These are phyloP conservation scores for Hemistola chrysoprasaria DNA, from an alignment of 2,888 invertebrate species.

Conservation along the genomic window DNA sequence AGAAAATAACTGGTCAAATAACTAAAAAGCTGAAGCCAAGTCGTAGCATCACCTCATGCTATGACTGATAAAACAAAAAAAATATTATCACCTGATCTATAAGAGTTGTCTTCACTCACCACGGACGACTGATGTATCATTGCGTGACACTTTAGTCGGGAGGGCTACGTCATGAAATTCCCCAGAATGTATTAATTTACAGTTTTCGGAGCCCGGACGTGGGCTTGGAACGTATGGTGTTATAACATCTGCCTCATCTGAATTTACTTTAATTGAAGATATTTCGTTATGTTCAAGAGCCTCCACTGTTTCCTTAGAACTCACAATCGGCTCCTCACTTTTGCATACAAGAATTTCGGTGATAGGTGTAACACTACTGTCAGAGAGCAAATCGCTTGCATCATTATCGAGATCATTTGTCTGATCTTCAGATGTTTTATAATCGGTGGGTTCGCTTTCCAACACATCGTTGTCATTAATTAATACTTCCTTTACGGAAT, in stretches of 20 bases:
- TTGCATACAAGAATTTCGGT: constrained; percentile 30
- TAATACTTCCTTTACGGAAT: constrained; percentile 58
- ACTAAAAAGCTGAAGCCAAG: constrained; percentile 40
- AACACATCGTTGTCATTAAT: constrained; percentile 34
- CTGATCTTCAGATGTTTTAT: constrained; percentile 19
- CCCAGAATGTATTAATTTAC: constrained; percentile 70
- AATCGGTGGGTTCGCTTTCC: constrained; percentile 20
- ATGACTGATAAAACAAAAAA: constrained; percentile 71
- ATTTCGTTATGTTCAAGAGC: constrained; percentile 24
- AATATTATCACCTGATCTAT: constrained; percentile 79
- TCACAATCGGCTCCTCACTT: constrained; percentile 32
- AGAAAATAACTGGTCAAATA: constrained; percentile 26
- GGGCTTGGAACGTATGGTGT: constrained; percentile 48
- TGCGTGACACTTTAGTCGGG: constrained; percentile 69
- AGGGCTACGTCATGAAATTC: constrained; percentile 79
- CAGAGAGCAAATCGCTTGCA: constrained; percentile 36
- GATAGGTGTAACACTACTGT: constrained; percentile 39
- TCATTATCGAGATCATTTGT: constrained; percentile 20
- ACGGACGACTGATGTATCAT: constrained; percentile 72
- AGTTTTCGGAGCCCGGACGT: constrained; percentile 27
- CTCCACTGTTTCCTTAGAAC: constrained; percentile 21
- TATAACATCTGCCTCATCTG: constrained; percentile 69
- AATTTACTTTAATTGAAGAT: constrained; percentile 39
- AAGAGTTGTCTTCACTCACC: constrained; percentile 82
- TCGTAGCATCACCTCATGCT: constrained; percentile 64